phyloP scores from a whole-genome alignment of 2,888 invertebrate genomes.

The Crioceris asparagi region DNA sequence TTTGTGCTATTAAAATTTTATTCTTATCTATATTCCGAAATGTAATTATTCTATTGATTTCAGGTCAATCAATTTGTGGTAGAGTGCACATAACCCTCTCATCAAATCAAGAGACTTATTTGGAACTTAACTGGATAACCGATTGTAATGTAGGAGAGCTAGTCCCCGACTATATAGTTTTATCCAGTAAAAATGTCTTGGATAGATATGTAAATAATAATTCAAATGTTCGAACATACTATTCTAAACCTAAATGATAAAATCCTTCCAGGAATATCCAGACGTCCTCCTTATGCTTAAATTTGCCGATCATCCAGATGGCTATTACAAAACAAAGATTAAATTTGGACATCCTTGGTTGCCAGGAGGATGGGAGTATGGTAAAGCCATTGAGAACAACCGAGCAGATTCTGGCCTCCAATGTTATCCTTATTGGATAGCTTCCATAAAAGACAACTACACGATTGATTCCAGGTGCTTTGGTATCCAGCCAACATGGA shows the following conservation, averaged over 20 bases:
- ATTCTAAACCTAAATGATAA: neutral
- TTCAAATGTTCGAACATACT: neutral
- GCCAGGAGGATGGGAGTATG: slow-evolving; percentile 50
- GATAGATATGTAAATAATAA: slow-evolving; percentile 29
- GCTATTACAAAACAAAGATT: slow-evolving; percentile 43
- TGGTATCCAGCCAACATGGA: slow-evolving; percentile 77
- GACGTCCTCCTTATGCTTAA: slow-evolving; percentile 35
- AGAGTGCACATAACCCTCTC: slow-evolving; percentile 44
- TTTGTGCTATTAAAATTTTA: too few relatives aligned
- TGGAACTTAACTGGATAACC: slow-evolving; percentile 44
- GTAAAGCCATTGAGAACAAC: slow-evolving; percentile 26
- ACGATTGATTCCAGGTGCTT: slow-evolving; percentile 59
- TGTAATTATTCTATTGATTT: too few relatives aligned
- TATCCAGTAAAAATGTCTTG: slow-evolving; percentile 31
- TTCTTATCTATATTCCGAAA: too few relatives aligned
- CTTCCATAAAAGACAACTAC: slow-evolving; percentile 46
- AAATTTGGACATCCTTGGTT: slow-evolving; percentile 45
- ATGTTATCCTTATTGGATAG: slow-evolving; percentile 63
- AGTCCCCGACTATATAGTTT: slow-evolving; percentile 30
- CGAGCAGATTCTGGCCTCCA: slow-evolving; percentile 38
- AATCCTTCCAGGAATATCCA: slow-evolving; percentile 36
- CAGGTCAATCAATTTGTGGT: slow-evolving; percentile 31
- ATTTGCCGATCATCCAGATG: slow-evolving; percentile 35
- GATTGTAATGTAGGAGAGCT: slow-evolving; percentile 32
- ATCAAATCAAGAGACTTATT: slow-evolving; percentile 38